Evolutionary conservation across 1,140 invertebrate genomes (phyloP), one percentile per base, ranked within the genome.

Genomic region (Melipona quadrifasciata): DNA sequence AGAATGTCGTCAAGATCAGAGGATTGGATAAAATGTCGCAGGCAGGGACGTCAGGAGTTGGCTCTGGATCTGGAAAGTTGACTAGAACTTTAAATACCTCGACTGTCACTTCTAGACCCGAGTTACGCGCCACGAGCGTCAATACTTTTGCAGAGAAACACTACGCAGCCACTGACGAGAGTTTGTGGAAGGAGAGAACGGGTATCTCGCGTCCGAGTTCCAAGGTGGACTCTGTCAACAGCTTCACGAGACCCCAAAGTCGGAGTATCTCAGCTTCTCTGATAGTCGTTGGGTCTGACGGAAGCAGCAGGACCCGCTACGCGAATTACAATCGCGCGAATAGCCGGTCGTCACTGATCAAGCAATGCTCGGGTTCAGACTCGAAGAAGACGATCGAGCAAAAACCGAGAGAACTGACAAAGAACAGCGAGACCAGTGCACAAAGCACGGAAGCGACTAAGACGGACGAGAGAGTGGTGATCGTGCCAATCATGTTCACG

Each of bases 401-500:
- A 6, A 21, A 16, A 16, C 67, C 68, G 21, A 6, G n/a, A 8
- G 57, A 51, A 47, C 76, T 53, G 0, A 14, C 53, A 8, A 67
- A 21, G 8, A 61, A 80, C 12, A 31, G 17, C 0, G 31, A 1
- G 5, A 53, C 39, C 0, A 61, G 11, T 0, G 1, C 2, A n/a
- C 8, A 6, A 24, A 51, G 39, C 61, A 55, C 81, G 24, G n/a
- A n/a, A 16, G 12, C 85, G 31, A 16, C 76, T 0, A 75, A 70
- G 21, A 24, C 70, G 0, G 81, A 80, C 0, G 86, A 91, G 6
- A 90, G 79, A 55, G 84, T 91, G 17, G 78, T 82, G 17, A 85
- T 91, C 1, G 85, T 91, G 1, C 91, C 91, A 12, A 86, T 91
- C 1, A 65, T 90, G 51, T 88, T 88, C 57, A 86, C 84, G 11